Conservation (phyloP, 2,797 vertebrate genomes). For the Alcedo atthis region DNA sequence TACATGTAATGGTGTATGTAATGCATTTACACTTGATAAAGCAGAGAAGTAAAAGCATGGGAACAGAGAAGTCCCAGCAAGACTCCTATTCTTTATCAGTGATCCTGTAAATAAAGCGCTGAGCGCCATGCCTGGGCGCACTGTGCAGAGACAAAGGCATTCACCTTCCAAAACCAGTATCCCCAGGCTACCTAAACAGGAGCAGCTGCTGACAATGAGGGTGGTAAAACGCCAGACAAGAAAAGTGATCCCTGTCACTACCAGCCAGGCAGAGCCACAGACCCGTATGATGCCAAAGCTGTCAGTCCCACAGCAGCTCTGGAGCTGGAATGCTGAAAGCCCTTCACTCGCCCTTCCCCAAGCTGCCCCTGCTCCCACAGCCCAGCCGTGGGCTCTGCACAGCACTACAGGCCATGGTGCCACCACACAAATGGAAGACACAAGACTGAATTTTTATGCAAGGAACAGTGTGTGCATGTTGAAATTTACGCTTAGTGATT, state of each 20-base stretch:
- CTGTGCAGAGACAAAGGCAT: too few species aligned
- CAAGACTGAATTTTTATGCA: neutral
- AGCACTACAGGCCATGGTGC: rapidly evolving
- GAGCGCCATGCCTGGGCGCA: neutral
- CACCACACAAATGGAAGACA: neutral
- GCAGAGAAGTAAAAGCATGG: rapidly evolving
- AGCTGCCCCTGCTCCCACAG: rapidly evolving
- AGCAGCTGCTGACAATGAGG: neutral
- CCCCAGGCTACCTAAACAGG: neutral
- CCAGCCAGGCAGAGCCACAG: neutral
- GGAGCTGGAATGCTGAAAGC: neutral
- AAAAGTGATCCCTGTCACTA: neutral
- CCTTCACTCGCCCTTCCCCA: neutral
- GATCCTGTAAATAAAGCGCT: neutral
- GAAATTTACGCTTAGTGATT: neutral
- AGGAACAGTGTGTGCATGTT: neutral
- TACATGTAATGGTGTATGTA: neutral
- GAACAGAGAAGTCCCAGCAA: neutral
- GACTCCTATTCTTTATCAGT: neutral
- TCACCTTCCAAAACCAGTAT: neutral
- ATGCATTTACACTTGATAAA: neutral
- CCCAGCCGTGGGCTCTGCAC: neutral
- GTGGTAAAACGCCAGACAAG: neutral
- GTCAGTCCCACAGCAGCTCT: neutral
- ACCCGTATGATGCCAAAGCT: neutral